Base-by-base conservation (phyloP, 2,797 vertebrate genomes). In the Clarias pachynema region DNA sequence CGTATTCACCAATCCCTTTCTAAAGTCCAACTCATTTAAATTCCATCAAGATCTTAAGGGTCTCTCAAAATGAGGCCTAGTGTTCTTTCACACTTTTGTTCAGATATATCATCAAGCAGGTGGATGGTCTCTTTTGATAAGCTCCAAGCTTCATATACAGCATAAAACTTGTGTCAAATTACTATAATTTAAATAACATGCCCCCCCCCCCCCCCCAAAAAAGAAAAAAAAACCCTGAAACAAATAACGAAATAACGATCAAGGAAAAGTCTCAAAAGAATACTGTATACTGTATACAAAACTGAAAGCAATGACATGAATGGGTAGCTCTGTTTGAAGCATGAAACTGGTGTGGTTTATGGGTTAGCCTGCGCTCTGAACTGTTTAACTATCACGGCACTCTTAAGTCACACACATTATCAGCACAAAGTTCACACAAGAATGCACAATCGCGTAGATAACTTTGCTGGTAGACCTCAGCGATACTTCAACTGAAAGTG, bases 371-470 rank as follows among this genome's bases (percentile, higher is more conserved):
- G 49, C 72, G 69, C 85, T 82, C 82, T 72, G 81, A 87, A 81
- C 81, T 90, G 73, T 85, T 88, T 90, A 70, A 68, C 72, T 77
- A 75, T 88, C 86, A 59, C 18, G 15, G 57, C 74, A 37, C 84
- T 79, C 63, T 88, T 74, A 93, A 92, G 92, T 95, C 94, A 93
- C 65, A 87, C 91, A 92, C 93, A 53, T 53, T 93, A 93, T 92
- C 89, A 84, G 72, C 2, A 92, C 91, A 94, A 94, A 95, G 94
- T 95, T 95, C 94, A 94, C 90, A 91, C 88, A 86, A 88, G 89
- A 93, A 80, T 87, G 93, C 89, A 88, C 89, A 9, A 93, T 94
- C 75, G 22, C 94, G 70, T 44, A 92, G 93, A 89, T 91, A 95
- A 94, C 34, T 88, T 86, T 89, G 84, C 77, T 81, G 88, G 89